phyloP scores from a whole-genome alignment of 2,113 vertebrate genomes.

The Origma solitaria region DNA sequence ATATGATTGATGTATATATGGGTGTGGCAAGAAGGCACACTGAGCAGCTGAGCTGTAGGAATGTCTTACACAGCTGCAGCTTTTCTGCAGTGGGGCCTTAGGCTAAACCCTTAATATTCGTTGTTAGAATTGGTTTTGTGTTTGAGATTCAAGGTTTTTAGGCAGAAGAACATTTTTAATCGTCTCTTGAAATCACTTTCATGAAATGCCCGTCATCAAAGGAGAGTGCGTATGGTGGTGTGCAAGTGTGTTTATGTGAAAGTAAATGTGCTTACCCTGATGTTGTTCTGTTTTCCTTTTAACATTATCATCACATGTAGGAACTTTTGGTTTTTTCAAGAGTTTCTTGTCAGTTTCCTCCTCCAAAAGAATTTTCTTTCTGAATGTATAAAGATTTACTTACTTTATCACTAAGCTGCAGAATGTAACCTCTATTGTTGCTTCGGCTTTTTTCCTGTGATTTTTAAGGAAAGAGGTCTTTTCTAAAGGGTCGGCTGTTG shows the following conservation, averaged over 20 bases:
- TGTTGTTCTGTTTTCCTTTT: not conserved
- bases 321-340: not conserved
- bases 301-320: not conserved
- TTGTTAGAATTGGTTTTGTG: fast-evolving
- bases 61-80: not conserved
- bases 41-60: not conserved
- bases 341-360: not conserved
- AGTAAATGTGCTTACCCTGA: not conserved
- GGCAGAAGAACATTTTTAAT: not conserved
- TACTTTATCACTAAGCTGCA: not conserved
- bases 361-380: not conserved
- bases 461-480: not conserved
- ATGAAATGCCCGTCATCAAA: not conserved
- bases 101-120: not conserved
- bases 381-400: not conserved
- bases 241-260: not conserved
- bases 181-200: not conserved
- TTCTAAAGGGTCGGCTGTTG: not conserved
- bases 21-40: not conserved
- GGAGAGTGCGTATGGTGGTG: not conserved
- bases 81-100: not conserved
- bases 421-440: not conserved
- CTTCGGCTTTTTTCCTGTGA: not conserved
- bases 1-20: not conserved
- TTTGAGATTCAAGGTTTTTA: not conserved